Evolutionary conservation across 2,113 vertebrate species (phyloP).

Genomic region (Manacus vitellinus): DNA sequence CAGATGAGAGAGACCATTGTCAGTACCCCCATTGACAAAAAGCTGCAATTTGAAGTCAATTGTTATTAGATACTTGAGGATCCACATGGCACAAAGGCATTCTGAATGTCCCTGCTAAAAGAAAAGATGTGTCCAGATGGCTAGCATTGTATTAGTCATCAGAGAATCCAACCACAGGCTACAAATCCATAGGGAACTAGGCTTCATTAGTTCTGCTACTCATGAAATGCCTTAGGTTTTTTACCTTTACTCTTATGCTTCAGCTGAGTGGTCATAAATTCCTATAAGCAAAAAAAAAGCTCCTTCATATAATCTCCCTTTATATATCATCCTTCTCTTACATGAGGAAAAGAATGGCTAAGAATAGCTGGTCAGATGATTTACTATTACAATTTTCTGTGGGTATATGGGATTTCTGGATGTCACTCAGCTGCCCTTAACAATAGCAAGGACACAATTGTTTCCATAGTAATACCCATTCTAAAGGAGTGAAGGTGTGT

Average conservation of each 20-base stretch:
- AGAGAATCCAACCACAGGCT: conserved; percentile 38
- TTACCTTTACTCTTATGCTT: conserved; percentile 38
- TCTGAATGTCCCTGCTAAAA: conserved; percentile 21
- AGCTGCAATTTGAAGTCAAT: conserved; percentile 5
- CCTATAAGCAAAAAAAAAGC: neutral
- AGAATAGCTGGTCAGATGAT: conserved; percentile 67
- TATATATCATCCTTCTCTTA: conserved; percentile 47
- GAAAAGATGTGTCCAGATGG: neutral
- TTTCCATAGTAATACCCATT: conserved; percentile 68
- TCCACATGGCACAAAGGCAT: conserved; percentile 6
- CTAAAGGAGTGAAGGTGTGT: conserved; percentile 57
- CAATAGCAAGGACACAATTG: conserved; percentile 63
- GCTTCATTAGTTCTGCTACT: conserved; percentile 56
- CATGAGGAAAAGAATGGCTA: conserved; percentile 41
- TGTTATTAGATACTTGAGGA: conserved; percentile 12
- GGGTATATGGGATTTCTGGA: conserved; percentile 57
- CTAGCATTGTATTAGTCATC: conserved; percentile 6
- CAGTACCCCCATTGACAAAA: neutral
- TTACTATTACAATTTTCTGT: conserved; percentile 67
- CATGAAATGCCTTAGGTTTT: conserved; percentile 20
- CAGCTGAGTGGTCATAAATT: conserved; percentile 32
- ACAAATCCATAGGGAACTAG: conserved; percentile 36
- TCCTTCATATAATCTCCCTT: conserved; percentile 44
- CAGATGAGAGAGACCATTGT: neutral
- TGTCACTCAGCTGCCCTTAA: conserved; percentile 61